Conservation (phyloP, 2,797 vertebrate species). For the Clarias pachynema region DNA sequence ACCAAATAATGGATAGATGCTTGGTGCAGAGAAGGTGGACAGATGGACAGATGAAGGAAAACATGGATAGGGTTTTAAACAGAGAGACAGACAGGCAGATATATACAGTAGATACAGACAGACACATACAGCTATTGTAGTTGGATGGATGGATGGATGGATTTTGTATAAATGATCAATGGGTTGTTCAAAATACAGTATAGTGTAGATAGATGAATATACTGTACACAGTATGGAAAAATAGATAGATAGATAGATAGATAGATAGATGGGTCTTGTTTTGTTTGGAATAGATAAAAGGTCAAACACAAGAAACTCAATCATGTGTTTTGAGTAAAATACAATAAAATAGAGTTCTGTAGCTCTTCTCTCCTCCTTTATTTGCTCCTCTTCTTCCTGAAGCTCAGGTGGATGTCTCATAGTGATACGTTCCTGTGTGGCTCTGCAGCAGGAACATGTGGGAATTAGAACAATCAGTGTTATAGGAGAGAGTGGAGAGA, state of each 20-base stretch:
- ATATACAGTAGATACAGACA: not conserved
- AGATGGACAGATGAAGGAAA: not conserved
- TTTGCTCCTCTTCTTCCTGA: not conserved
- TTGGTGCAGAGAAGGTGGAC: not conserved
- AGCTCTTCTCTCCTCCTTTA: not conserved
- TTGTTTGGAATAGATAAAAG: not conserved
- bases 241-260: not conserved
- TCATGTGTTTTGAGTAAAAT: not conserved
- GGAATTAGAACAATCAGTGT: conserved; percentile 36
- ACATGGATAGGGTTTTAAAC: not conserved
- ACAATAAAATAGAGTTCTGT: not conserved
- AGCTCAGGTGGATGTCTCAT: conserved; percentile 4
- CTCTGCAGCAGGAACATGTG: conserved; percentile 15
- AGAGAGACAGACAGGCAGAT: not conserved
- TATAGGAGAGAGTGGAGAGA: conserved; percentile 16
- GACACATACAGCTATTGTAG: not conserved
- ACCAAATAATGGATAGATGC: not conserved
- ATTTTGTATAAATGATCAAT: no score
- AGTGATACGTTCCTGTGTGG: conserved; percentile 28
- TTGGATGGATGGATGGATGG: not conserved
- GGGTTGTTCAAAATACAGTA: no score
- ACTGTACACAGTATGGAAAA: no score
- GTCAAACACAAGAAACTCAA: not conserved
- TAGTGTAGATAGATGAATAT: not conserved
- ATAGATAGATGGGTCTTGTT: not conserved